Evolutionary conservation across 92 coral and sea anemone genomes (phyloP), one percentile per base, ranked within the genome.

Genomic region (Bergia sp.): DNA sequence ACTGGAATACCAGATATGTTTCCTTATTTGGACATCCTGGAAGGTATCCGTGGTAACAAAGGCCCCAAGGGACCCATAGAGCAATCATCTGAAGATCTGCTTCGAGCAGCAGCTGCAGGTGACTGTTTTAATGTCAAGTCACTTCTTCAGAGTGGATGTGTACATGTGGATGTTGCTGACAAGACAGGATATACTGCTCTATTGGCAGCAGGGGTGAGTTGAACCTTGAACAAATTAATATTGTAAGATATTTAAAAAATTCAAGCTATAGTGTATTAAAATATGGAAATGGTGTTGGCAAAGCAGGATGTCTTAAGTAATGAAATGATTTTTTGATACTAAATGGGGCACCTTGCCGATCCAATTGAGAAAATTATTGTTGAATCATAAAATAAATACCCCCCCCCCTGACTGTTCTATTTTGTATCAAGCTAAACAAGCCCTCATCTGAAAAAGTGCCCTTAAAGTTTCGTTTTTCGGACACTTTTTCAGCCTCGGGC

Each of bases 101-200:
- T 96, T n/a, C 85, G 64, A 61, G 82, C 90, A 5, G 92, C 99
- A 18, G 95, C 95, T 18, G 94, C 92, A 23, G 99, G 99, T 11
- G 98, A 97, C 85, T 94, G 96, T 77, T 50, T 94, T 47, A 88
- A 87, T 67, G 96, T 97, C 50, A 82, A 86, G 13, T 85, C 84
- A 37, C 89, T 97, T 81, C 81, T 97, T 53, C 97, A 97, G 82
- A 87, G 91, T 61, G 97, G 96, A 39, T 81, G 82, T 20, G 95
- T 96, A 10, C 97, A 97, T 91, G 99, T 96, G 82, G 99, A 97
- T 89, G 97, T 97, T 45, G 99, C 99, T 10, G 99, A 97, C 86
- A 97, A 97, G 91, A 97, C 99, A 75, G 99, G 99, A 10, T 97
- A 94, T 73, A 97, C 99, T 18, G 96, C 98, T 6, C 91, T 97